phyloP scores from a whole-genome alignment of 2,113 vertebrate species.

The Pluvialis apricaria region DNA sequence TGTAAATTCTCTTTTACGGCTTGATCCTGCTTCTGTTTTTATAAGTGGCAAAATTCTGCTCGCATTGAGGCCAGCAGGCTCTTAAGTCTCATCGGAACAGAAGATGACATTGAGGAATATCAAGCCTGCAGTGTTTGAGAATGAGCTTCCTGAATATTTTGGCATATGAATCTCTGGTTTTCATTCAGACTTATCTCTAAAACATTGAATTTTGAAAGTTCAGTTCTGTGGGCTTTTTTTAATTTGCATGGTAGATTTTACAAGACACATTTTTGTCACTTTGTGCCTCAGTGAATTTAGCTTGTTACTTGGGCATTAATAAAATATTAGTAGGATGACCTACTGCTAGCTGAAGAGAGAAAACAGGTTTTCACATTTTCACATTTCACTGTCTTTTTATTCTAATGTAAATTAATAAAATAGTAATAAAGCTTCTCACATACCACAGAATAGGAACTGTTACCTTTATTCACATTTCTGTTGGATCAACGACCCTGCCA shows the following conservation, averaged over 20 bases:
- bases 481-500: constrained; percentile 88
- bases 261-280: not conserved
- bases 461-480: constrained; percentile 55
- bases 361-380: not conserved
- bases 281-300: not conserved
- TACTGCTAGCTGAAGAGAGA: not conserved
- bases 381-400: not conserved
- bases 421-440: not conserved
- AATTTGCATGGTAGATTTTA: not conserved
- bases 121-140: not conserved
- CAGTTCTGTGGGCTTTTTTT: not conserved
- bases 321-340: not conserved
- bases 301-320: not conserved
- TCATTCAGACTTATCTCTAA: not conserved
- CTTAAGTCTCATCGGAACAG: not conserved
- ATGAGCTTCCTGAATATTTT: not conserved
- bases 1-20: not conserved
- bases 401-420: not conserved
- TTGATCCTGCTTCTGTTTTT: not conserved
- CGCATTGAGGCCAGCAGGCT: not conserved
- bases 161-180: not conserved
- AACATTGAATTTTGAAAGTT: not conserved
- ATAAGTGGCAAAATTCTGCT: not conserved
- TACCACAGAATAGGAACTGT: not conserved
- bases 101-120: not conserved